Percentiles rank a stretch among this genome's conserved stretches.
These are phyloP conservation scores for Macrotrachela quadricornifera DNA, from an alignment of 1,140 invertebrate genomes.

Conservation along the genomic window DNA sequence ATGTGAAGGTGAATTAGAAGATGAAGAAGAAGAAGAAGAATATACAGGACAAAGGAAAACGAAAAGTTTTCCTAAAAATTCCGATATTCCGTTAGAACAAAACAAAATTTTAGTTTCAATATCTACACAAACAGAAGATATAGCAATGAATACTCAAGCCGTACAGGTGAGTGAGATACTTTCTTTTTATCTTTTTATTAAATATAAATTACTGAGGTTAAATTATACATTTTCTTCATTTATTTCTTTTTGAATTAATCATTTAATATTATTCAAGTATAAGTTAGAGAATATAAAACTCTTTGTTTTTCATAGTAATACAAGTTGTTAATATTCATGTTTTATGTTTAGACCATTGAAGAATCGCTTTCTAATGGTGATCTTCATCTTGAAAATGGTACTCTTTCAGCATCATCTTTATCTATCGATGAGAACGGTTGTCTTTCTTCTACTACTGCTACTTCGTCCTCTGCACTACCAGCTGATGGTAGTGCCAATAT, in stretches of 20 bases:
- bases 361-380: background rate
- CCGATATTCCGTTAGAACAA: background rate
- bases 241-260: no score
- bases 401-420: conserved; percentile 1
- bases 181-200: no score
- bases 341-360: background rate
- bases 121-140: background rate
- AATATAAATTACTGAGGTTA: no score
- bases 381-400: background rate
- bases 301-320: background rate
- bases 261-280: no score
- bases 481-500: conserved; percentile 2
- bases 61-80: background rate
- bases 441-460: background rate
- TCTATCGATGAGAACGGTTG: background rate
- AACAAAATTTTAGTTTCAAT: background rate
- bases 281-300: no score
- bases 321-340: background rate
- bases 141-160: no score
- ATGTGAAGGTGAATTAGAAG: background rate
- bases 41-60: background rate
- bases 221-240: no score
- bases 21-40: background rate
- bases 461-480: no score
- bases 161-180: no score